Percentiles rank a stretch among this genome's conserved stretches.
Evolutionary conservation across 2,888 invertebrate genomes (phyloP).

Genomic region (Caenorhabditis sinica): DNA sequence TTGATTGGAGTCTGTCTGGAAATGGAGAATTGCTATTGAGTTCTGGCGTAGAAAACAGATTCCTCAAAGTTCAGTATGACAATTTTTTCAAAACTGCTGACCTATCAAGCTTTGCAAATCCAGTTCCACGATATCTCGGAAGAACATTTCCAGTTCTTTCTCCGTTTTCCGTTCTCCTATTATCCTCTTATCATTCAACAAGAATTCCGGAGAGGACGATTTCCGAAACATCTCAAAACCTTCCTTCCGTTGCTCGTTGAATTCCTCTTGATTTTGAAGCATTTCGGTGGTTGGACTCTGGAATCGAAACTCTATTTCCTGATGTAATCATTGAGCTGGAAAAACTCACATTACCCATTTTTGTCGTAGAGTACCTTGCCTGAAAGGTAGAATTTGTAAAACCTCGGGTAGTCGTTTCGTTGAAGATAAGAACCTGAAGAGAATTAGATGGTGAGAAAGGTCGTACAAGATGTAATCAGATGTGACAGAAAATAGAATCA

Average conservation of each 20-base stretch:
- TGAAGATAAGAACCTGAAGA: background rate
- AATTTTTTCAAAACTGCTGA: no score
- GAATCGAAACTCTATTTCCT: background rate
- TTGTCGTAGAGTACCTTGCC: background rate
- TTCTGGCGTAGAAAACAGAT: no score
- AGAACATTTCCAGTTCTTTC: constrained; percentile 18
- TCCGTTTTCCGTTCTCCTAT: constrained; percentile 20
- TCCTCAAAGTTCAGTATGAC: no score
- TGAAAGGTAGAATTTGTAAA: background rate
- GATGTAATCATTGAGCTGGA: no score
- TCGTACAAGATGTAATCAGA: background rate
- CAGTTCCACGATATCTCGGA: constrained; percentile 28
- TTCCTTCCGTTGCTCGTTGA: constrained; percentile 22
- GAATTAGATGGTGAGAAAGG: constrained; percentile 3
- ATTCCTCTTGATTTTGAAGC: constrained; percentile 26
- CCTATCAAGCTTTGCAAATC: constrained; percentile 48
- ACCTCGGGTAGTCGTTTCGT: background rate
- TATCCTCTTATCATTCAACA: constrained; percentile 24
- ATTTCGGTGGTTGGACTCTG: constrained; percentile 26
- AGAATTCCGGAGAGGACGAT: constrained; percentile 16
- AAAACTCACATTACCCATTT: constrained; percentile 40
- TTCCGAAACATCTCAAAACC: constrained; percentile 39
- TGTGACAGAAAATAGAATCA: constrained; percentile 13
- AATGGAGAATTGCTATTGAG: background rate
- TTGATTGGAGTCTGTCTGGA: constrained; percentile 78